Base-by-base conservation (phyloP, 2,888 invertebrate species). In the Synergus itoensis region DNA sequence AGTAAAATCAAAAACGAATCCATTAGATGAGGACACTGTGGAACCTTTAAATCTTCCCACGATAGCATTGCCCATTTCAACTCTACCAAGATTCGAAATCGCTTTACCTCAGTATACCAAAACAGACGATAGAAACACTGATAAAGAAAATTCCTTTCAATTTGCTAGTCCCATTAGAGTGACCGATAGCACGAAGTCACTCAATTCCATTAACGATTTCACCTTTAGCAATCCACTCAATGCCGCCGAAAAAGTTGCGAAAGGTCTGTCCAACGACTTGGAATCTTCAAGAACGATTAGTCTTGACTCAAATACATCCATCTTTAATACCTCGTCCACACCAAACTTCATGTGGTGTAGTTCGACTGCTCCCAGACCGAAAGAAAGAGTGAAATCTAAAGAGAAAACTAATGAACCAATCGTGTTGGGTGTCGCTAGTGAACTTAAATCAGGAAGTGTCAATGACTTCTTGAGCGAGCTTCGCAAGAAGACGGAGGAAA, bases 1-100 rank as follows among this genome's bases (percentile, higher is more conserved):
- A 81, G 89, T 89, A 18, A 93, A 92, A 77, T 83, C 83, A 62
- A 89, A 89, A 77, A 84, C 81, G 36, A 89, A 88, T 82, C 83
- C 91, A 8, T 88, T 92, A 11, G 88, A 92, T 16, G 91, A 93
- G 41, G 92, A 93, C 81, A 89, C 92, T 14, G 91, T 93, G 1
- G 90, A 92, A 73, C 89, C 92, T 12, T 90, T 94, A 0, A 94
- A 94, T 86, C 91, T 95, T 82, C 94, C 94, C 8, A 92, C 93
- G 79, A 92, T 93, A 83, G 90, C 93, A 65, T 90, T 95, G 80
- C 94, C 94, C 18, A 94, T 95, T 77, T 92, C 93, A n/a, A 93
- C 92, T 76, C 91, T 94, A 86, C 95, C 94, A 2, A 94, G 92
- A 83, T 94, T 95, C 85, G 93, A 94, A 86, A 93, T 94, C 81